Evolutionary conservation across 2,113 vertebrate genomes (phyloP).

Genomic region (Leucosticte australis): DNA sequence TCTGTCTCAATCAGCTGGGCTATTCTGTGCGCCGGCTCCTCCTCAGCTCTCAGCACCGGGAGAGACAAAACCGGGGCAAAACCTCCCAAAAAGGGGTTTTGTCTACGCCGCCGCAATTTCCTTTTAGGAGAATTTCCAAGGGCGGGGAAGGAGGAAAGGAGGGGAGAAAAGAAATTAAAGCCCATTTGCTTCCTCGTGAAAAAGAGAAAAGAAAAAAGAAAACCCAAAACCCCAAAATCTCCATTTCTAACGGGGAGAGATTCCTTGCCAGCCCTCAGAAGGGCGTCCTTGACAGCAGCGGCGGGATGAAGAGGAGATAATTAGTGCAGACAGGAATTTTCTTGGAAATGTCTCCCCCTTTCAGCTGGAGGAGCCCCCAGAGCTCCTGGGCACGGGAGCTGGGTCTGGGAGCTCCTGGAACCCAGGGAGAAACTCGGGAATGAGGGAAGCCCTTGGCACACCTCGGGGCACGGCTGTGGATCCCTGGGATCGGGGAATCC

Average conservation of each 20-base stretch:
- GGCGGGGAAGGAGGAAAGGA: slow-evolving; percentile 39
- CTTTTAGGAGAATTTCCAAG: not conserved
- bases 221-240: not conserved
- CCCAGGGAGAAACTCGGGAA: accelerated
- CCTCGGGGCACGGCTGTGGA: accelerated
- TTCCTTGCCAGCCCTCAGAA: not conserved
- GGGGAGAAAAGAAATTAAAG: slow-evolving; percentile 57
- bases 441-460: accelerated
- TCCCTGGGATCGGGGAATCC: accelerated
- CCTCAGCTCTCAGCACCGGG: not conserved
- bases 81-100: not conserved
- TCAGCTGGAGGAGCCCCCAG: not conserved
- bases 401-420: accelerated
- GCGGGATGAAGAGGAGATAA: not conserved
- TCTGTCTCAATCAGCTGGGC: slow-evolving; percentile 68
- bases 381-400: not conserved
- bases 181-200: not conserved
- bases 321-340: not conserved
- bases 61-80: slow-evolving; percentile 28
- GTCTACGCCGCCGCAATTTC: not conserved
- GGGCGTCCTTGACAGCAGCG: not conserved
- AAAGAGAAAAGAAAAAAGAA: not conserved
- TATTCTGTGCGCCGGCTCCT: not conserved
- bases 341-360: not conserved
- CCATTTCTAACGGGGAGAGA: not conserved